Evolutionary conservation across 30 jellyfish, hydroid and myxozoan species (phyloP).

Genomic region (Chrysaora quinquecirrha): DNA sequence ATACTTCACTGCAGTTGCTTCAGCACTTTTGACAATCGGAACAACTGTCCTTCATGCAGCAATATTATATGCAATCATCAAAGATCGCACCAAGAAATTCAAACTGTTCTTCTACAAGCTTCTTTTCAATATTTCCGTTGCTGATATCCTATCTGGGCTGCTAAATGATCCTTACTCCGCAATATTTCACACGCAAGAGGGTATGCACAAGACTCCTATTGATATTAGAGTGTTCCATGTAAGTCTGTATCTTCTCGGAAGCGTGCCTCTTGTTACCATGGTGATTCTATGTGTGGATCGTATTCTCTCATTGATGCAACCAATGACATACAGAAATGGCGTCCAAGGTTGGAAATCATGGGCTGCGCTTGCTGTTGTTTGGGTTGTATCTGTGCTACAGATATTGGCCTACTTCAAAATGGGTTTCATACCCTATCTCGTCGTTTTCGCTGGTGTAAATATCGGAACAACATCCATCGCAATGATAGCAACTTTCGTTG

Average conservation of each 20-base stretch:
- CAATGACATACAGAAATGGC: conserved; percentile 48
- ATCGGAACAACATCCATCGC: conserved; percentile 46
- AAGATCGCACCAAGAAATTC: conserved; percentile 57
- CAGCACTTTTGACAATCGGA: conserved; percentile 22
- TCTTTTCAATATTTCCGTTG: conserved; percentile 49
- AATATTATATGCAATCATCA: conserved; percentile 55
- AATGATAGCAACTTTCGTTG: conserved; percentile 35
- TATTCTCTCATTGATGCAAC: conserved; percentile 31
- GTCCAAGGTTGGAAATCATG: conserved; percentile 53
- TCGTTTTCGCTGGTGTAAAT: conserved; percentile 57
- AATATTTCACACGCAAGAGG: conserved; percentile 46
- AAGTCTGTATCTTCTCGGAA: conserved; percentile 42
- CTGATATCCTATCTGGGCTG: conserved; percentile 53
- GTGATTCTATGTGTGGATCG: conserved; percentile 45
- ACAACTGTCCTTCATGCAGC: conserved; percentile 27
- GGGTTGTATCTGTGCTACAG: conserved; percentile 46
- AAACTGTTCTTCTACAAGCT: conserved; percentile 62
- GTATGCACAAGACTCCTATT: conserved; percentile 33
- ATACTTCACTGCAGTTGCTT: conserved; percentile 54
- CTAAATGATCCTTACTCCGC: conserved; percentile 54
- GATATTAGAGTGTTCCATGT: conserved; percentile 42
- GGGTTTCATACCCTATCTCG: conserved; percentile 61
- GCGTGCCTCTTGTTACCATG: conserved; percentile 52
- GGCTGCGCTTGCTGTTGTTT: conserved; percentile 16
- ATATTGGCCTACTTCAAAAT: conserved; percentile 45